These are phyloP conservation scores for Cygnus buccinator DNA, from an alignment of 2,113 vertebrate genomes.

Conservation along the genomic window DNA sequence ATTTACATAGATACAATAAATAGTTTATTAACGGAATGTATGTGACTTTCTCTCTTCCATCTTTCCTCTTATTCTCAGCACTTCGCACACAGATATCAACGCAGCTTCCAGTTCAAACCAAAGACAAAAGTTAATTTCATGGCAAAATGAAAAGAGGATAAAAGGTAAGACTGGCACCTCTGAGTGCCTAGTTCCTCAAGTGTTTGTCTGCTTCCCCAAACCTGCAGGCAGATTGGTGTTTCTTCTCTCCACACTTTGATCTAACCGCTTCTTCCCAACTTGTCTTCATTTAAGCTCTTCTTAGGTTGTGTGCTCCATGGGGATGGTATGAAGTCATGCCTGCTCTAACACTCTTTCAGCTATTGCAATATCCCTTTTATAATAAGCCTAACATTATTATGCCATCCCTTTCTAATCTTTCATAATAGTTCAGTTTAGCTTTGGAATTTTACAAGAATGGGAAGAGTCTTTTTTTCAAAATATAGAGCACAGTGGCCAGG, in stretches of 20 bases:
- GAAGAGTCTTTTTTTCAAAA: conserved; percentile 96
- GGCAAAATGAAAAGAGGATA: background rate
- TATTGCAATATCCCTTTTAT: background rate
- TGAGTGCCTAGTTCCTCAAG: background rate
- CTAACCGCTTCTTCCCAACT: background rate
- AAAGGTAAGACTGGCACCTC: background rate
- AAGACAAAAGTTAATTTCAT: background rate
- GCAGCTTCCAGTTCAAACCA: background rate
- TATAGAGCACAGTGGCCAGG: conserved; percentile 93
- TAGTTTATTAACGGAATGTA: conserved; percentile 72
- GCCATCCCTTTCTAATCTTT: background rate
- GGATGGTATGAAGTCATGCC: background rate
- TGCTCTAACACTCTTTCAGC: background rate
- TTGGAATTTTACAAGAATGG: conserved; percentile 83
- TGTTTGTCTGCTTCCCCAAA: background rate
- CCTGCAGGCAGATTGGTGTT: background rate
- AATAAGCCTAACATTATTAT: background rate
- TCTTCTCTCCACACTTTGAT: background rate
- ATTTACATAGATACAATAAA: conserved; percentile 25
- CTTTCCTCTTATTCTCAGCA: background rate
- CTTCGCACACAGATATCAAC: background rate
- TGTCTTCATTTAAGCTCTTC: background rate
- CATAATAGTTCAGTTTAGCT: background rate
- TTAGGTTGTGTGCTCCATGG: background rate
- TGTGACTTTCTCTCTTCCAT: background rate